Evolutionary conservation across 2,797 vertebrate species (phyloP), one percentile per base, ranked within the genome.

Genomic region (Novumbra hubbsi): DNA sequence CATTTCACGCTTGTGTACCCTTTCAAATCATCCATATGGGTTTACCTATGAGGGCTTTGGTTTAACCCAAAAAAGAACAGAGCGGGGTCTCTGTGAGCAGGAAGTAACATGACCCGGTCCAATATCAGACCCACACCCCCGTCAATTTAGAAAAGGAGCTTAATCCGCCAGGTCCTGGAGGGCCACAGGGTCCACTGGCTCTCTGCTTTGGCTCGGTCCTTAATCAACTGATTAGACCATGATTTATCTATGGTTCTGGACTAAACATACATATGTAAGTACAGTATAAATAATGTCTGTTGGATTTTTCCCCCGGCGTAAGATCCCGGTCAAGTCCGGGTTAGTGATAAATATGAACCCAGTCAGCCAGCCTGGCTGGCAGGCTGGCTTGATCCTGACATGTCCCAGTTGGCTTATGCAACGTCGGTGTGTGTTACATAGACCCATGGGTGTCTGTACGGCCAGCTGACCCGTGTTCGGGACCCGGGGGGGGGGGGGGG

Each of bases 351-450:
- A 90, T 88, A 85, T 80, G 69, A 15, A 71, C 48, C 8, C 38
- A 63, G 67, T 41, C 27, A 82, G 81, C 81, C 77, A 85, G 83
- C 84, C 64, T 64, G 78, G 85, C 64, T 64, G 78, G 85, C 80
- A 69, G 71, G 72, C 73, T 70, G 78, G 80, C 78, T 73, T 83
- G 82, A 80, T 84, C 83, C 72, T 73, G 81, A 81, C 82, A 80
- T 72, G 75, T 80, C 88, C 84, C 85, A 21, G 79, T 63, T 84
- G 84, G 84, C 83, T 78, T 79, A 6, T 84, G 85, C 81, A 82
- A 79, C 81, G 80, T 14, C 78, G 85, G 87, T 90, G 81, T 90
- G 85, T 55, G 85, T 91, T 90, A 91, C 90, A 91, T 85, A 84
- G 85, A 88, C 78, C 86, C 83, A 83, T 87, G 52, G 68, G 81